phyloP scores from a whole-genome alignment of 2,113 vertebrate genomes.

The Setophaga coronata region DNA sequence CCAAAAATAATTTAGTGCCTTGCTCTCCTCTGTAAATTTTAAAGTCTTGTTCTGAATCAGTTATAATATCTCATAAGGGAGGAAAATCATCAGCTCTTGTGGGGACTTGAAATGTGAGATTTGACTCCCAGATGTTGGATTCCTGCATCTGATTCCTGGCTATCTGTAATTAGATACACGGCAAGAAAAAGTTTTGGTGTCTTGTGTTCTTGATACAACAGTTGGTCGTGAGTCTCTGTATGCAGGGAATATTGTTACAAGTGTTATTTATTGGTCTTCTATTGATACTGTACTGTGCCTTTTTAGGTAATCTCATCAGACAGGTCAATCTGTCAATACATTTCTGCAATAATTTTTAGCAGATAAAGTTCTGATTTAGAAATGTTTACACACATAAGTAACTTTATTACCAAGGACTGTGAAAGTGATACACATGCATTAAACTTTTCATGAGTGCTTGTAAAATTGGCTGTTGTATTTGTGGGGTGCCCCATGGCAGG shows the following conservation, averaged over 20 bases:
- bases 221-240: background rate
- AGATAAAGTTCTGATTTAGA: background rate
- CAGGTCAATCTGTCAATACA: background rate
- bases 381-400: background rate
- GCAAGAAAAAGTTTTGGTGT: background rate
- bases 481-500: no score
- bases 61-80: background rate
- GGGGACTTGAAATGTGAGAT: background rate
- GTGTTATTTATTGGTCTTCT: background rate
- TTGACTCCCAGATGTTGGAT: fast-evolving
- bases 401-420: background rate
- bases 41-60: background rate
- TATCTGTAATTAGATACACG: background rate
- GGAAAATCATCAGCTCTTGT: background rate
- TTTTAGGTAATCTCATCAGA: background rate
- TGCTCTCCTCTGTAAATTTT: background rate
- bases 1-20: background rate
- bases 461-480: background rate
- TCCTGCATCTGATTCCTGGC: background rate
- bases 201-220: background rate
- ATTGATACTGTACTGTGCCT: background rate
- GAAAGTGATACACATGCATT: background rate
- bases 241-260: background rate
- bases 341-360: background rate
- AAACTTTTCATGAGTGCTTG: background rate